Base-by-base conservation (phyloP, 2,113 vertebrate species). In the Microtus montanus region DNA sequence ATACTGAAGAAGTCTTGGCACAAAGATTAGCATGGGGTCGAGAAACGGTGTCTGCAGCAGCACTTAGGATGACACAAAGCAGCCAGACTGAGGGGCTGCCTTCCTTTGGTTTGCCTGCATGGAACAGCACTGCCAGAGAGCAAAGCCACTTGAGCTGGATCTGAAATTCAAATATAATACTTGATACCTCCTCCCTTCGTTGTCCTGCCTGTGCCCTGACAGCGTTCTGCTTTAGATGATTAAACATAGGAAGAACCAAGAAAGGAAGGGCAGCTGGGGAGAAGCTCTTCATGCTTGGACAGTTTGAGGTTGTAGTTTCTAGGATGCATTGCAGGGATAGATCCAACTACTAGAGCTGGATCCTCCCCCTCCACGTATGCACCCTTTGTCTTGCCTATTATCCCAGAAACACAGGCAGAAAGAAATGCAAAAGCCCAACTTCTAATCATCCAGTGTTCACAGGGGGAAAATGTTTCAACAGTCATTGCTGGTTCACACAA, bases 11-110 rank as follows among this genome's bases (percentile, higher is more conserved):
- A 91, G 64, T 71, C 63, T 11, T 19, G 19, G 61, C 83, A 77
- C 88, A 94, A 83, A 84, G 80, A 94, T 17, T 80, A 71, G 44
- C 10, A 26, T 5, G 52, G 41, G 49, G 20, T 38, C 19, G 28
- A 80, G 22, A 75, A 49, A 35, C 47, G 24, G 12, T 61, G 12
- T 44, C 38, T 75, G 89, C 79, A 75, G 74, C 66, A 35, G 33
- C 17, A 35, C 78, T 91, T 87, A 83, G 63, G 94, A 92, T 77
- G 79, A 88, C n/a, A 86, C 82, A 82, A 83, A 88, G n/a, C 94
- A 74, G 84, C 63, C 87, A 88, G 68, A 71, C 89, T 30, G 44
- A 84, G 64, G 54, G 35, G 52, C 70, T 66, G 80, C 44, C 9
- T 14, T n/a, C 82, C 90, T 58, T 92, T 38, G 82, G 58, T 26